A percentile compares a stretch with the other conserved stretches of the same genome.
These are phyloP conservation scores for Bovichtus variegatus DNA, from an alignment of 2,797 vertebrate genomes.

Conservation along the genomic window DNA sequence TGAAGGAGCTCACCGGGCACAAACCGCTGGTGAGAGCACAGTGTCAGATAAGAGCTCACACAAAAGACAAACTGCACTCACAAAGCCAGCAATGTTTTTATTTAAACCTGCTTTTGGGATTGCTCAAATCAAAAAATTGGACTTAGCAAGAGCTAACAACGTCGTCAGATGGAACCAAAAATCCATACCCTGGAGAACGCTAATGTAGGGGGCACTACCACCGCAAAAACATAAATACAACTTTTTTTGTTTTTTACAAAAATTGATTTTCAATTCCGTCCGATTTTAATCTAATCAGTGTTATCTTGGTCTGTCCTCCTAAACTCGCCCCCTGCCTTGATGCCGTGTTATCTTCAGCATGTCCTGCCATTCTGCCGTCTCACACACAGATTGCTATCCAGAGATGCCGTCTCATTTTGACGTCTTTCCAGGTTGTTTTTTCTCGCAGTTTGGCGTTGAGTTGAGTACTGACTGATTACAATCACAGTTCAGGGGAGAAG, in stretches of 20 bases:
- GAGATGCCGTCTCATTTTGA: slow-evolving; percentile 48
- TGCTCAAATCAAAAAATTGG: background rate
- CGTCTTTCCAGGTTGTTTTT: slow-evolving; percentile 44
- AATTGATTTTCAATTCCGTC: background rate
- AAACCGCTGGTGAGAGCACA: slow-evolving; percentile 56
- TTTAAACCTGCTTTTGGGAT: background rate
- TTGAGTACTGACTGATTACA: slow-evolving; percentile 78
- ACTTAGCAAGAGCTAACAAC: background rate
- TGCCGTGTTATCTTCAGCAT: slow-evolving; percentile 17
- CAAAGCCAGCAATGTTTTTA: slow-evolving; percentile 2
- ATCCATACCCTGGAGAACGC: background rate
- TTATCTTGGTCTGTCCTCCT: slow-evolving; percentile 21
- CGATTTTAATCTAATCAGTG: slow-evolving; percentile 9
- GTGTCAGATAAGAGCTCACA: slow-evolving; percentile 44
- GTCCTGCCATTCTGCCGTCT: slow-evolving; percentile 53
- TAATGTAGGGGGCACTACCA: background rate
- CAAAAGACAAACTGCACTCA: slow-evolving; percentile 38
- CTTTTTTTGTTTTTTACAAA: background rate
- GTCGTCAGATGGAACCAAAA: background rate
- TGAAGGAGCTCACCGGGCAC: slow-evolving; percentile 57
- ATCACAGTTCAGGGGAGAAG: slow-evolving; percentile 67
- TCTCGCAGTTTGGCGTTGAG: slow-evolving; percentile 23
- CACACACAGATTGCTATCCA: slow-evolving; percentile 61
- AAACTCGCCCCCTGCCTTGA: background rate
- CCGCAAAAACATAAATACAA: background rate